These are phyloP conservation scores for Morone chrysops DNA, from an alignment of 2,113 vertebrate genomes.

Conservation along the genomic window DNA sequence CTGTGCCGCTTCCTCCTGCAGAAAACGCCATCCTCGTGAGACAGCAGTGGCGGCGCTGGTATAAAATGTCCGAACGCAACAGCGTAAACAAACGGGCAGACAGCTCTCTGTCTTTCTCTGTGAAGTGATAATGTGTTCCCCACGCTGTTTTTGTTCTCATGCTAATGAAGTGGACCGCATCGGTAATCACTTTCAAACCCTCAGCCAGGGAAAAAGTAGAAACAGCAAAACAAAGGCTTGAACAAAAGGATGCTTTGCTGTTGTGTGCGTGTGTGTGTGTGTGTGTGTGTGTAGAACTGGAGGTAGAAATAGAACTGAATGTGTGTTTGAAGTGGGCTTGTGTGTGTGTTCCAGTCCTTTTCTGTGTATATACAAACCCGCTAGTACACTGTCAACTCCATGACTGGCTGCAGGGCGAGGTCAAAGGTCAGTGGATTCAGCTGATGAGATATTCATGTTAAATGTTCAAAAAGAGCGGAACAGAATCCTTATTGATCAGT, in stretches of 20 bases:
- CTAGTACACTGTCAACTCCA: background rate
- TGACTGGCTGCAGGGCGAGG: slow-evolving; percentile 39
- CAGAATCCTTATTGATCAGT: slow-evolving; percentile 9
- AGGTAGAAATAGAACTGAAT: slow-evolving; percentile 46
- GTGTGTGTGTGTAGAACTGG: slow-evolving; percentile 33
- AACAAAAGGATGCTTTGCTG: slow-evolving; percentile 70
- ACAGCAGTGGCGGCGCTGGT: slow-evolving; percentile 65
- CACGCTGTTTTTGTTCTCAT: slow-evolving; percentile 83
- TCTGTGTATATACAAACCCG: slow-evolving; percentile 28
- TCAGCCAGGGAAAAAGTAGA: slow-evolving; percentile 74
- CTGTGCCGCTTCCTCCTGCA: slow-evolving; percentile 53
- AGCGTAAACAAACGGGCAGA: slow-evolving; percentile 81
- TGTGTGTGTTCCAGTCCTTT: slow-evolving; percentile 20
- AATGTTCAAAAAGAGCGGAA: slow-evolving; percentile 20
- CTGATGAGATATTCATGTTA: slow-evolving; percentile 22
- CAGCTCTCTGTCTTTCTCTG: slow-evolving; percentile 78
- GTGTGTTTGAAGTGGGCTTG: slow-evolving; percentile 24
- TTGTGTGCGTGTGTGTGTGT: slow-evolving; percentile 17
- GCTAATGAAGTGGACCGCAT: slow-evolving; percentile 83
- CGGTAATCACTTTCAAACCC: slow-evolving; percentile 83
- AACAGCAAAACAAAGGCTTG: slow-evolving; percentile 69
- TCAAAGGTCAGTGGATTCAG: slow-evolving; percentile 49
- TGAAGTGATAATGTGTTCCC: slow-evolving; percentile 85
- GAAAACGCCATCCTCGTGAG: slow-evolving; percentile 68
- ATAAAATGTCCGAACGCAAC: slow-evolving; percentile 81